Percentiles rank a stretch among this genome's conserved stretches.
Conservation (phyloP, 2,113 vertebrate genomes). For the Platanista minor region DNA sequence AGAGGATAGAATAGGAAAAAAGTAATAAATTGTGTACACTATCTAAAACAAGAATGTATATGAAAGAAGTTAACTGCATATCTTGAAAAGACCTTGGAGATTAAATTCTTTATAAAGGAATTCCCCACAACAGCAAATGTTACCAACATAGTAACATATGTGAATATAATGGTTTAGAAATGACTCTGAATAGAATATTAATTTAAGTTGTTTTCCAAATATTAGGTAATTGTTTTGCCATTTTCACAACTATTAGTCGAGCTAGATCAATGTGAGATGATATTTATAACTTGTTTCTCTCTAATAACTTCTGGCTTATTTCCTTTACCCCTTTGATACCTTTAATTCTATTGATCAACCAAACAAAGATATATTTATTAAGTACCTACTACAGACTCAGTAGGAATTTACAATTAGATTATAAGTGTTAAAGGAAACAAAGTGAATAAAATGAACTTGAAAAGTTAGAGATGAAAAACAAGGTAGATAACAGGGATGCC, state of each 20-base stretch:
- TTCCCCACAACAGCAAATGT: neutral
- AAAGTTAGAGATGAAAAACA: neutral
- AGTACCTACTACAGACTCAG: neutral
- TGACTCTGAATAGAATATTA: neutral
- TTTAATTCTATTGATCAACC: neutral
- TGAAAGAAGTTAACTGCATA: neutral
- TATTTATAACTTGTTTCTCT: neutral
- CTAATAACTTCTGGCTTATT: neutral
- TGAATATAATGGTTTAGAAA: neutral
- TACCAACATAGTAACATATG: neutral
- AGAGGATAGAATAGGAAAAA: neutral
- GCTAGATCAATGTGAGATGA: neutral
- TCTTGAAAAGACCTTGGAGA: neutral
- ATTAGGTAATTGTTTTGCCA: neutral
- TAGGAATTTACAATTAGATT: neutral
- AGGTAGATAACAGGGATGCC: neutral
- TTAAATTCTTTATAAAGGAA: neutral
- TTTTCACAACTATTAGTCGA: neutral
- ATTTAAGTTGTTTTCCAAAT: neutral
- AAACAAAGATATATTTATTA: neutral
- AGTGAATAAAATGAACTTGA: neutral
- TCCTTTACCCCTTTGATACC: neutral
- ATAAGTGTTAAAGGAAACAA: neutral
- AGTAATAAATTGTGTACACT: neutral
- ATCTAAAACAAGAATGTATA: neutral